A percentile compares a stretch with the other conserved stretches of the same genome.
These are phyloP conservation scores for Ecdyonurus torrentis DNA, from an alignment of 2,888 invertebrate species.

Conservation along the genomic window DNA sequence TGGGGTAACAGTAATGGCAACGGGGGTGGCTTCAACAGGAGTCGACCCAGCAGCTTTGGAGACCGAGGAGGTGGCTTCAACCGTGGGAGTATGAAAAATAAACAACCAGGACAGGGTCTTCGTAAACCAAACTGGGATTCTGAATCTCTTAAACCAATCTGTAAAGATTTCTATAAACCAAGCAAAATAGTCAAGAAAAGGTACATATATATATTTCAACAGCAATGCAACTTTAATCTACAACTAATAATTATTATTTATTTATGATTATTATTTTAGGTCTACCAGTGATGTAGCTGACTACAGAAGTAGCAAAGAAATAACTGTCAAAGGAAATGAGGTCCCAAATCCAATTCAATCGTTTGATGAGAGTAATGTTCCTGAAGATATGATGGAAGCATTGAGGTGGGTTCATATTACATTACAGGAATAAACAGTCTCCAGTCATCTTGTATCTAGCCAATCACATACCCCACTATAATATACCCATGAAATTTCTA, in stretches of 20 bases:
- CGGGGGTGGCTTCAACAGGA: background rate
- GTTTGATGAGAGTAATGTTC: slow-evolving; percentile 1
- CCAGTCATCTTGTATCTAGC: too few relatives aligned
- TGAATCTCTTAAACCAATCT: background rate
- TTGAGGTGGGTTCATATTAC: background rate
- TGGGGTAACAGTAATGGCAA: background rate
- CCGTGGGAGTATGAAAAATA: background rate
- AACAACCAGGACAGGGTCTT: background rate
- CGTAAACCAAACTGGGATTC: background rate
- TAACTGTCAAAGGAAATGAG: slow-evolving; percentile 3
- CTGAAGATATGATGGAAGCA: background rate
- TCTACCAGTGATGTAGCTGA: background rate
- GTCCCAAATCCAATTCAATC: slow-evolving; percentile 5
- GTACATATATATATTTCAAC: background rate
- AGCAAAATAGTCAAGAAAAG: background rate
- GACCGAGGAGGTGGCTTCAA: background rate
- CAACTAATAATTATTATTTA: background rate
- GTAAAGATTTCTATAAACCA: background rate
- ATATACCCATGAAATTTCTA: too few relatives aligned
- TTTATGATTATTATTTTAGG: background rate
- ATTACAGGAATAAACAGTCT: background rate
- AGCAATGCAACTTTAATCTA: background rate
- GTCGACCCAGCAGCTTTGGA: background rate
- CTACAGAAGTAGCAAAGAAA: slow-evolving; percentile 3
- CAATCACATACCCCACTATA: too few relatives aligned